Evolutionary conservation across 2,797 vertebrate genomes (phyloP), one percentile per base, ranked within the genome.

Genomic region (Lophotriccus pileatus): DNA sequence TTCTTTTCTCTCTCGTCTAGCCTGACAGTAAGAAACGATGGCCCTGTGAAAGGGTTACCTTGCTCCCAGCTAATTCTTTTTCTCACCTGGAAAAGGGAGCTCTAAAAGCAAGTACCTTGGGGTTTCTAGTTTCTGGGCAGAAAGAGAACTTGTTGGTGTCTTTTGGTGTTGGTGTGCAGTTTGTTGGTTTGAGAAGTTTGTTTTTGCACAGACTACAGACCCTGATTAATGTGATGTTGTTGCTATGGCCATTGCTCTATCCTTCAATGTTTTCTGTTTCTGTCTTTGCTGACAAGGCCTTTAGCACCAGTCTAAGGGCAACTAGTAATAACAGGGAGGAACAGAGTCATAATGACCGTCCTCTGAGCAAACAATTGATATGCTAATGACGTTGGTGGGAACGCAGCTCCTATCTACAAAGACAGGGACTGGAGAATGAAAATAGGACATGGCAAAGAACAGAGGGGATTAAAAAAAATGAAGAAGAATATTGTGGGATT

Each of bases 291-390:
- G 93, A 94, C 96, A 96, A 95, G 94, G 94, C 89, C 81, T 90
- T 90, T 89, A 95, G 78, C 52, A 87, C 86, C 89, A 89, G 46
- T 83, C 72, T 95, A 90, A 95, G 92, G 95, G 68, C 95, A 95
- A 89, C 2, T 4, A 94, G 94, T 88, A 96, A 94, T 84, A 96
- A 96, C 91, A 95, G 87, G 94, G 95, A 90, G 3, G 37, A 93
- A 88, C 70, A 76, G 93, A 95, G 95, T 95, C 94, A 90, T 94
- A 93, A 94, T 94, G 95, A 95, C 95, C 60, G 49, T 95, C 75
- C 68, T 95, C 75, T 50, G 68, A 76, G 75, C 92, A 94, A 96
- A 93, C 93, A 95, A 95, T 97, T 97, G 95, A 97, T 97, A 96
- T 95, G 94, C 60, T 96, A 96, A 96, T 95, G 93, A 93, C 78